Base-by-base conservation (phyloP, 92 coral and sea anemone genomes). In the Parazoanthus darwini region DNA sequence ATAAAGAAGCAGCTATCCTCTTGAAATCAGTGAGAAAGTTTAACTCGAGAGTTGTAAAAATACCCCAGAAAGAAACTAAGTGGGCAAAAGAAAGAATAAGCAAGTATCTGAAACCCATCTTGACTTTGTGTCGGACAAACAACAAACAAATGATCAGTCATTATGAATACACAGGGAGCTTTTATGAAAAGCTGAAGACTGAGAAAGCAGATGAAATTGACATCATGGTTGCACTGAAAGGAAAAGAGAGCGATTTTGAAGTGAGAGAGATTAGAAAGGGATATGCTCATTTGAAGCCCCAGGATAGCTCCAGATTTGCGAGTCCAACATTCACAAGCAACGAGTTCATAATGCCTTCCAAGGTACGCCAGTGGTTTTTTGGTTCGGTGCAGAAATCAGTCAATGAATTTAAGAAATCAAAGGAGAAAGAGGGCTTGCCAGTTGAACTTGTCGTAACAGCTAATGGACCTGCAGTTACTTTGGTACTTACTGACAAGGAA, bases 391-490 rank as follows among this genome's bases (percentile, higher is more conserved):
- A 84, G 44, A 84, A 84, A 72, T 33, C 87, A 84, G 67, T 84
- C 20, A 84, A 84, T 13, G 79, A 84, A 36, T 84, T 84, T 26
- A 5, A 13, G 6, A 84, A 72, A 5, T 68, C 42, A 70, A 72
- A 84, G 44, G 48, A 48, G 65, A 50, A 26, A 73, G 65, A 84
- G 1, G 50, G 51, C 22, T 80, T 87, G 20, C 67, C 91, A 67
- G 90, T 89, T 1, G 29, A 91, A 39, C 87, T 94, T 79, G 82
- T 77, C 23, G 90, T 93, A 2, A 77, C 87, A 5, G 87, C 56
- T 0, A 95, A 94, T 79, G 98, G 98, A n/a, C 98, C 98, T 9
- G 98, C 98, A 37, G 89, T 93, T 18, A 95, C 92, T 50, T 35
- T 94, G 15, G 94, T 91, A 13, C 90, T 94, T 58, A 91, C 87